Base-by-base conservation (phyloP, 2,797 vertebrate species). In the Psittacula echo region DNA sequence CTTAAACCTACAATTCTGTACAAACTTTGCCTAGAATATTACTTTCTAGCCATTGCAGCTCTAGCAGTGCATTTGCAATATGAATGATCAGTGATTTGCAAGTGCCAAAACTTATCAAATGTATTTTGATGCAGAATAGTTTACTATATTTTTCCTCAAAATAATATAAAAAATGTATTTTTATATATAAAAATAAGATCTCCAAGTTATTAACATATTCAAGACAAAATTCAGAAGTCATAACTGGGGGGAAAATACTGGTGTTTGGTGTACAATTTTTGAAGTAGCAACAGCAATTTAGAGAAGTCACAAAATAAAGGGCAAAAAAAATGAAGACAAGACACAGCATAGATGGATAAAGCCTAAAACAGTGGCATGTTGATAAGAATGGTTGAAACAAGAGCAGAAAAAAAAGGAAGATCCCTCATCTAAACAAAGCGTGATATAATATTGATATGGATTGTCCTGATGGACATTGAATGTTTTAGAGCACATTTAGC, bases 361-460 rank as follows among this genome's bases (percentile, higher is more conserved):
- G 15, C 16, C 30, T 18, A 16, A 32, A 72, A 50, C 2, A 45
- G 42, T 66, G 21, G 5, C 30, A 65, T 26, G 3, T 42, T 66
- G 21, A 11, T 50, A 83, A 71, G 26, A 90, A 68, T 29, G 11
- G 24, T 13, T 89, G 20, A 53, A 80, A 89, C 3, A 45, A 45
- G 21, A 54, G 5, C 3, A 61, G n/a, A 87, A 89, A 44, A 10
- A 62, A 73, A 84, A 34, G 19, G 32, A 51, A 50, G 13, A 2
- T 58, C 22, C 11, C 9, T 53, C 3, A 0, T 0, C 42, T 71
- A 51, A 67, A 74, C 3, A 64, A 86, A 74, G 11, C 7, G 2
- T 13, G 41, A 71, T 22, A 62, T 7, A 50, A 47, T 41, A 51
- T 15, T 51, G 11, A 64, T n/a, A 50, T 10, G 16, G 42, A 56